Conservation (phyloP, 2,888 invertebrate genomes). For the Prosapia bicincta region DNA sequence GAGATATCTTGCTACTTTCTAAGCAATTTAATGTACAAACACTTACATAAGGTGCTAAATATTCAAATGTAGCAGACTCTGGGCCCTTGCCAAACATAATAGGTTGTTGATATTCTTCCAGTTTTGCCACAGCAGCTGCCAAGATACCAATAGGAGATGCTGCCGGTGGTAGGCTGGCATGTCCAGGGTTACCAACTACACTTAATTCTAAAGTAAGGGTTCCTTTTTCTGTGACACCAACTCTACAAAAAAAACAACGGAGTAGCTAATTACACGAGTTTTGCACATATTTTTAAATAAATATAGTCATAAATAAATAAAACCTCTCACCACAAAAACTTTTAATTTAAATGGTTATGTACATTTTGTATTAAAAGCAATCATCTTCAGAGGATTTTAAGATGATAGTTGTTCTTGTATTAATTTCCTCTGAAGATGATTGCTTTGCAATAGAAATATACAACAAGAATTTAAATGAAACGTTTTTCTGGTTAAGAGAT, state of each 20-base stretch:
- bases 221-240: conserved; percentile 50
- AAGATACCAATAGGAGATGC: conserved; percentile 49
- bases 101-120: conserved; percentile 48
- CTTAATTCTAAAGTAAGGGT: conserved; percentile 45
- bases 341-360: too few species aligned
- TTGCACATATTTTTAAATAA: background rate
- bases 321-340: too few species aligned
- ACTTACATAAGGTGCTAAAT: conserved; percentile 38
- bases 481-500: too few species aligned
- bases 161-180: conserved; percentile 50
- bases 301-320: too few species aligned
- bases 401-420: too few species aligned
- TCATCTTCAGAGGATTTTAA: too few species aligned
- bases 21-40: conserved; percentile 2
- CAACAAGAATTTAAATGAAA: too few species aligned
- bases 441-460: too few species aligned
- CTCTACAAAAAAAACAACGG: conserved; percentile 42
- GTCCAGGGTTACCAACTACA: conserved; percentile 46
- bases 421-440: too few species aligned
- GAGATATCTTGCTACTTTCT: too few species aligned
- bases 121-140: conserved; percentile 46
- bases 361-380: too few species aligned
- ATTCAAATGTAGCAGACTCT: conserved; percentile 35
- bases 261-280: conserved; percentile 5
- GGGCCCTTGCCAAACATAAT: conserved; percentile 43